Base-by-base conservation (phyloP, 2,113 vertebrate species). In the Chaetodon auriga region DNA sequence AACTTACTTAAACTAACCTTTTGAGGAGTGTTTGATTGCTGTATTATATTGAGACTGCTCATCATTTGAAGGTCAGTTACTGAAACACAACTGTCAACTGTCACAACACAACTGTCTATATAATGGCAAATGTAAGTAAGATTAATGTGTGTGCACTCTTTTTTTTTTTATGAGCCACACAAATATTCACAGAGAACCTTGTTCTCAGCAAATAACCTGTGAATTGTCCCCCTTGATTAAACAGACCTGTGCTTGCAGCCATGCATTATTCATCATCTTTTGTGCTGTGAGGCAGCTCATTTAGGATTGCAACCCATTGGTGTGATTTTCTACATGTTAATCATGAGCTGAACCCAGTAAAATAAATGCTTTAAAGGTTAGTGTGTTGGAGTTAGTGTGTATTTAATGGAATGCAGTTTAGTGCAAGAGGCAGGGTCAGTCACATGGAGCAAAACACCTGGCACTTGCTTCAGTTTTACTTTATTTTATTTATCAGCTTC, bases 381-480 rank as follows among this genome's bases (percentile, higher is more conserved):
- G 30, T 30, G 30, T 3, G 30, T 30, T 30, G 1, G 30, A 30
- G 30, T 30, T 30, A 30, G 19, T 58, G 30, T 30, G 30, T 30
- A 30, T 41, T 41, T 61, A 60, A 58, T 81, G 53, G 48, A 73
- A 64, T 58, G 25, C 61, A 45, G 38, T n/a, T 16, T 30, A 30
- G 41, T 48, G 55, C 21, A 9, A 36, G 46, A 45, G 23, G 43
- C 46, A 41, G 21, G 4, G 36, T 49, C 41, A 11, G 6, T 2
- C 23, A 70, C 57, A 61, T 14, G 3, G 54, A 45, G 21, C 15
- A 19, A 60, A 78, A 21, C 30, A 25, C n/a, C 14, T 57, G 68
- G 14, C 51, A 43, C 12, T 43, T 6, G n/a, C 9, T 25, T 41
- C 35, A 25, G 51, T 43, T 15, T 6, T 51, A 38, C 19, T 60